These are phyloP conservation scores for Tridacna gigas DNA, from an alignment of 2,888 invertebrate species.

Conservation along the genomic window DNA sequence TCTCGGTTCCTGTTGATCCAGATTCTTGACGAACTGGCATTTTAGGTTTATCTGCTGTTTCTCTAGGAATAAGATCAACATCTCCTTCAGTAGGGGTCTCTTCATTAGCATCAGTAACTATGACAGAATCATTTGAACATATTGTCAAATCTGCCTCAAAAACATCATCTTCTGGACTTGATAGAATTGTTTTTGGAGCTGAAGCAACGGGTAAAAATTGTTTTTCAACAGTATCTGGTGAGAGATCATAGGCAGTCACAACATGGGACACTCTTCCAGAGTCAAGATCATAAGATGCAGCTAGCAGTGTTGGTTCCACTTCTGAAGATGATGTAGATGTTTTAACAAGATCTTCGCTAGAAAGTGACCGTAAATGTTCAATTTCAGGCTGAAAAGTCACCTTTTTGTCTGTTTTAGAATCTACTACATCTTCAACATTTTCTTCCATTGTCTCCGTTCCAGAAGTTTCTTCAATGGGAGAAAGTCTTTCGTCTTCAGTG, in stretches of 20 bases:
- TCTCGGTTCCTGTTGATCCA: constrained; percentile 61
- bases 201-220: constrained; percentile 89
- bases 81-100: constrained; percentile 69
- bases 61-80: constrained; percentile 60
- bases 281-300: constrained; percentile 92
- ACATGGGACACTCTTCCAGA: constrained; percentile 85
- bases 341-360: constrained; percentile 80
- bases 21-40: constrained; percentile 34
- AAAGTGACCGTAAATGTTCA: constrained; percentile 74
- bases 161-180: constrained; percentile 85
- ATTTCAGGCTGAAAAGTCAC: constrained; percentile 78
- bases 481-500: constrained; percentile 80
- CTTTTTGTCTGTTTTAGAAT: constrained; percentile 71
- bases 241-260: constrained; percentile 83
- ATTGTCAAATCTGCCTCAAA: constrained; percentile 83
- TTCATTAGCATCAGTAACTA: constrained; percentile 42
- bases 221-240: constrained; percentile 83
- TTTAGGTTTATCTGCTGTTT: constrained; percentile 43
- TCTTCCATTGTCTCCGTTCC: constrained; percentile 70
- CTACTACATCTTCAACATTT: constrained; percentile 66
- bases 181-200: constrained; percentile 81
- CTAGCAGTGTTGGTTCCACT: constrained; percentile 92
- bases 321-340: constrained; percentile 90
- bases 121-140: constrained; percentile 53
- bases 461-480: constrained; percentile 79